Evolutionary conservation across 2,113 vertebrate genomes (phyloP), one percentile per base, ranked within the genome.

Genomic region (Pedetes capensis): DNA sequence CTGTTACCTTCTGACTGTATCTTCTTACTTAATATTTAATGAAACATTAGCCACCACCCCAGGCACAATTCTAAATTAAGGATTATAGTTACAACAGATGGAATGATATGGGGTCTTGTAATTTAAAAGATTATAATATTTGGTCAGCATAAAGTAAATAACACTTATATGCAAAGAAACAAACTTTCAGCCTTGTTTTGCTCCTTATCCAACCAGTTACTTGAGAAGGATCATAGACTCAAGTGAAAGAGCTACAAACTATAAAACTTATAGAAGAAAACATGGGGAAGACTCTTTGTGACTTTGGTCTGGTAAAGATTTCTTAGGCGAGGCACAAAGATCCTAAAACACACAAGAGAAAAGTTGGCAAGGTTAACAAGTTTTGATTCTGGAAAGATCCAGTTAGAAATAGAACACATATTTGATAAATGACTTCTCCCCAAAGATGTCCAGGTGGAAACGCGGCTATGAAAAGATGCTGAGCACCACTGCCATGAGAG

Each of bases 401-500:
- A 2, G 3, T 68, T 27, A 59, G 27, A 64, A 51, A 55, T 14
- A 18, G 59, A 55, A 39, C 66, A 63, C 10, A 18, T 6, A 53
- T 3, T 16, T 25, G 55, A 74, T 12, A 59, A 0, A 25, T 12
- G 14, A 64, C 34, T 75, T 81, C 17, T 76, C 29, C n/a, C 39
- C 7, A 11, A 78, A 27, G 66, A 37, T 8, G 34, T 2, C 23
- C 1, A 7, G 34, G 27, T 3, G 7, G 84, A 69, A 44, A 37
- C 6, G 8, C 20, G 42, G 8, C 3, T 0, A 5, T 9, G 29
- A 59, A 72, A 61, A 71, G 27, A 14, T 20, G 75, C 9, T 10
- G 34, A 16, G 6, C 37, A 16, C 1, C 3, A 1, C 1, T 0
- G 4, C 32, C 27, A 13, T 7, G 3, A 44, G 47, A 16, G 11